Evolutionary conservation across 2,797 vertebrate species (phyloP), one percentile per base, ranked within the genome.

Genomic region (Pseudochirops corinnae): DNA sequence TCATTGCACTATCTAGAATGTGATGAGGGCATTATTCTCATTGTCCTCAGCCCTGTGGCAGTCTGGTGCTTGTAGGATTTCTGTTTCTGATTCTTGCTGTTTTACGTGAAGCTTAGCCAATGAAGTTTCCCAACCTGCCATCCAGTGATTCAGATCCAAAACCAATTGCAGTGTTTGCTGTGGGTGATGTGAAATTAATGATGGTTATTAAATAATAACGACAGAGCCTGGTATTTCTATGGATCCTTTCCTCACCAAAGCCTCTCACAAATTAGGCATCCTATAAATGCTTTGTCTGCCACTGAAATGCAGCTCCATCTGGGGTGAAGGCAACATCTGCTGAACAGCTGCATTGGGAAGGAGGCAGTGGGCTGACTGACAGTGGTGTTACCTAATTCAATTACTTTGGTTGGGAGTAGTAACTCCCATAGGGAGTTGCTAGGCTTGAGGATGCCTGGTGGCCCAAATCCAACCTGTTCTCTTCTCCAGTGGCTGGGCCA

Each of bases 231-330:
- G 94, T 82, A 57, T 94, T 90, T 62, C 97, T 87, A 87, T 87
- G 74, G 74, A 87, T 87, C 24, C 74, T 93, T 93, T 91, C 93
- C 93, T 93, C 92, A 97, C 93, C 0, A 0, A 16, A 96, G 94
- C 62, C 92, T 97, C 92, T 97, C 92, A 87, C 95, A 97, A 91
- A 96, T 96, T 28, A 97, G 95, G 96, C 0, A 3, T 95, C 93
- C 95, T 94, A 91, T 93, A 96, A 97, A 94, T 91, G 92, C 91
- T 2, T 67, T 91, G 92, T 95, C 93, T 1, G 39, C 67, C 1
- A 9, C 95, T 96, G 96, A 96, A 94, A 96, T 94, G 96, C 90
- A 95, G 95, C 92, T 97, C 97, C 97, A 97, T 97, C 95, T 97
- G 97, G 96, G 93, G 91, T 94, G 92, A 94, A 97, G 95, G 82